These are phyloP conservation scores for human DNA, from an alignment of 2,113 vertebrate species.

Conservation along the genomic window DNA sequence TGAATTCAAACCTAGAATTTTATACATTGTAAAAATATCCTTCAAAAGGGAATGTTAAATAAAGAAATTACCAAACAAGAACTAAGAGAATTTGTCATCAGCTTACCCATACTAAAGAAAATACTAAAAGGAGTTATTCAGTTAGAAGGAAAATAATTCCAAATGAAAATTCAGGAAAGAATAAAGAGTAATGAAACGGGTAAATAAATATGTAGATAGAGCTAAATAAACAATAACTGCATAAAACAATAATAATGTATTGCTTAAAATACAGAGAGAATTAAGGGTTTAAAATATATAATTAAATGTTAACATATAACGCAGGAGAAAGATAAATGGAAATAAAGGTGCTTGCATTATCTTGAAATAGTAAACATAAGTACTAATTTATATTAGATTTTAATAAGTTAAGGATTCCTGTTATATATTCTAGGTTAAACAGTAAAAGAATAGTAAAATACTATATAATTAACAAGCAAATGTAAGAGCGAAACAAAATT, in stretches of 20 bases:
- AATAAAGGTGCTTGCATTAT: background rate
- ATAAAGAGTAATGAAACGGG: background rate
- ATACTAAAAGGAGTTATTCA: too few species aligned
- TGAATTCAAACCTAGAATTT: background rate
- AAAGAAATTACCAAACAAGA: background rate
- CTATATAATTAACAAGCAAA: background rate
- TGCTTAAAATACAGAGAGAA: background rate
- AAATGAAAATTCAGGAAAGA: background rate
- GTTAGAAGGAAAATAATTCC: background rate
- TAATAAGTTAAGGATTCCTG: background rate
- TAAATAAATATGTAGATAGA: background rate
- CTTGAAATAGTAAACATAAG: background rate
- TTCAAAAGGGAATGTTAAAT: background rate
- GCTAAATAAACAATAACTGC: background rate
- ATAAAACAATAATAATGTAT: background rate
- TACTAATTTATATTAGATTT: background rate
- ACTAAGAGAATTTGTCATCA: background rate
- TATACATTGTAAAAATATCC: background rate
- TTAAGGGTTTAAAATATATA: background rate
- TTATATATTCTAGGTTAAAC: background rate
- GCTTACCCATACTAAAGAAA: background rate
- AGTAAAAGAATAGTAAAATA: background rate
- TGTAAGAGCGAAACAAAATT: background rate
- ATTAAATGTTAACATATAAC: background rate
- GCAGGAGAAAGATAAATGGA: background rate